Base-by-base conservation (phyloP, 2,113 vertebrate species). In the Benitochromis conjunctus region DNA sequence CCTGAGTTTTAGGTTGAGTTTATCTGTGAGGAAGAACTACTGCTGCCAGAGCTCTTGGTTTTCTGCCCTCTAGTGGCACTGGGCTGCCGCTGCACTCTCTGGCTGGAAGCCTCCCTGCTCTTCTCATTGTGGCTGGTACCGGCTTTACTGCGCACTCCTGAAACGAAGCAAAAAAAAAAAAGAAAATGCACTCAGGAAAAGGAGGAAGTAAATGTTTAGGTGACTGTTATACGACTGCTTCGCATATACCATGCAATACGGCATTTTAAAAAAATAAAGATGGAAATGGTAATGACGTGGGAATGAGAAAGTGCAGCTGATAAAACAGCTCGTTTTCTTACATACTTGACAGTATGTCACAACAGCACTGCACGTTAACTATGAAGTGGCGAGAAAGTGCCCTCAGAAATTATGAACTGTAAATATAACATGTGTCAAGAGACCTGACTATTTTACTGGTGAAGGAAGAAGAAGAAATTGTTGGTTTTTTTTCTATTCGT, bases 11-110 rank as follows among this genome's bases (percentile, higher is more conserved):
- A 94, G 26, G 93, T 87, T 3, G 96, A 96, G 78, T 95, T 96
- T 3, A 96, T 93, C 93, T 96, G 96, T 0, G 96, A 96, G 6
- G 96, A 96, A 3, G 95, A 96, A 18, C 96, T 97, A 80, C 87
- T 97, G 95, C 96, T 97, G 82, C 96, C 97, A 0, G 96, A 95
- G 90, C 51, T 97, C 94, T 98, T 97, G 9, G 97, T 94, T 94
- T 98, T 98, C 93, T 97, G 97, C 77, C 94, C 91, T 9, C 97
- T 95, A 78, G 96, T 97, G 6, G 95, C 95, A 1, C 98, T 98
- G 0, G 97, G 94, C 84, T 98, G 98, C 6, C 97, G 97, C 64
- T 97, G 97, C 91, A 96, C 95, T 14, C 97, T 94, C 94, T 98
- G 98, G 79, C 95, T 91, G 86, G 97, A 97, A 12, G 95, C 94